These are phyloP conservation scores for Archilochus colubris DNA, from an alignment of 2,113 vertebrate species.

Conservation along the genomic window DNA sequence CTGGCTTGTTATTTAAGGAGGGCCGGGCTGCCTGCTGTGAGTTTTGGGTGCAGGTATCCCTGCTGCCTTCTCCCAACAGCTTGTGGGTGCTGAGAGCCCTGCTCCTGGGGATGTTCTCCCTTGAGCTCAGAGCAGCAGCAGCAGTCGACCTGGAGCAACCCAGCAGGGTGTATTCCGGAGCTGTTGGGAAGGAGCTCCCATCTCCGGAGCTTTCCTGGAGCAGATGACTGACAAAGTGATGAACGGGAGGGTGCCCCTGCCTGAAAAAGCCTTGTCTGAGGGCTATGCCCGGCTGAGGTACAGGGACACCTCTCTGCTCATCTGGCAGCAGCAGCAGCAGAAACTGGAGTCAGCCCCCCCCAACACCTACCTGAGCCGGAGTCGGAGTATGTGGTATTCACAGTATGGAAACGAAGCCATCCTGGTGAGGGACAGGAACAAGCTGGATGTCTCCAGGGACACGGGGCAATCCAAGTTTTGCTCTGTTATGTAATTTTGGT, in stretches of 20 bases:
- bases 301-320: conserved; percentile 87
- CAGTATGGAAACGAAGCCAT: conserved; percentile 92
- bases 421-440: conserved; percentile 84
- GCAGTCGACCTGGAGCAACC: fast-evolving
- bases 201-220: background rate
- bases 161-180: fast-evolving
- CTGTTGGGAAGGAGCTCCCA: background rate
- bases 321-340: conserved; percentile 95
- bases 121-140: background rate
- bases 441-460: conserved; percentile 67
- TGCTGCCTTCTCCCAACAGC: background rate
- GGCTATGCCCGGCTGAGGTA: conserved; percentile 82
- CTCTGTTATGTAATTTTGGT: conserved; percentile 80
- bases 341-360: conserved; percentile 76
- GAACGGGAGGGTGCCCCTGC: conserved; percentile 80
- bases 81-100: fast-evolving
- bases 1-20: background rate
- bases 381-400: conserved; percentile 90
- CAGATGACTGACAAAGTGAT: conserved; percentile 46
- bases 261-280: conserved; percentile 88
- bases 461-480: conserved; percentile 86
- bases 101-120: conserved; percentile 4
- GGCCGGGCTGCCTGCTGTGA: fast-evolving
- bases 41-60: fast-evolving
- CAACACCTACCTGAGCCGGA: conserved; percentile 87